Evolutionary conservation across 2,797 vertebrate genomes (phyloP).

Genomic region (Melanotaenia parkinsoni): DNA sequence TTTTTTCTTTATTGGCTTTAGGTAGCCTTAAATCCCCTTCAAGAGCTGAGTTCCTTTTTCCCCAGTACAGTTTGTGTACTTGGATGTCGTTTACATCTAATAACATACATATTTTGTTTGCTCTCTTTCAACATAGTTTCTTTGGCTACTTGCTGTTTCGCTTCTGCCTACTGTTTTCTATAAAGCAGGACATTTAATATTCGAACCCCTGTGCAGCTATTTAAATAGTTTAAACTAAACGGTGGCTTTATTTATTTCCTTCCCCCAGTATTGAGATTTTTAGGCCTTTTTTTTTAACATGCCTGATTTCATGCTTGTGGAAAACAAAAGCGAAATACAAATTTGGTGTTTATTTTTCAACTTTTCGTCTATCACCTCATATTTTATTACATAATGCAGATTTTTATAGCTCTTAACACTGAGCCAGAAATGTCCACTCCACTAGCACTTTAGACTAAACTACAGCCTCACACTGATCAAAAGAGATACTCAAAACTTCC

Average conservation of each 20-base stretch:
- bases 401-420: not conserved
- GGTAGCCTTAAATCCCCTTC: not conserved
- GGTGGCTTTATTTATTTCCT: slow-evolving; percentile 11
- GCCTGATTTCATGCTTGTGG: not conserved
- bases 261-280: not conserved
- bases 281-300: not conserved
- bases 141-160: slow-evolving; percentile 16
- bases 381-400: not conserved
- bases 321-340: not conserved
- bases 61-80: not conserved
- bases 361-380: not conserved
- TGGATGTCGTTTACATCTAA: slow-evolving; percentile 4
- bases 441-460: not conserved
- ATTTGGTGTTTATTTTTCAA: not conserved
- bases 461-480: not conserved
- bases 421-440: not conserved
- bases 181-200: slow-evolving; percentile 12
- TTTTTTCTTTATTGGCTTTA: not conserved
- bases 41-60: slow-evolving; percentile 1
- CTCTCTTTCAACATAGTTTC: not conserved
- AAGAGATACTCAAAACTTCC: not conserved
- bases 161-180: slow-evolving; percentile 34
- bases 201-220: slow-evolving; percentile 6
- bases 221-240: slow-evolving; percentile 2
- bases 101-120: not conserved